Conservation (phyloP, 1,140 invertebrate species). For the Scaptodrosophila lebanonensis region DNA sequence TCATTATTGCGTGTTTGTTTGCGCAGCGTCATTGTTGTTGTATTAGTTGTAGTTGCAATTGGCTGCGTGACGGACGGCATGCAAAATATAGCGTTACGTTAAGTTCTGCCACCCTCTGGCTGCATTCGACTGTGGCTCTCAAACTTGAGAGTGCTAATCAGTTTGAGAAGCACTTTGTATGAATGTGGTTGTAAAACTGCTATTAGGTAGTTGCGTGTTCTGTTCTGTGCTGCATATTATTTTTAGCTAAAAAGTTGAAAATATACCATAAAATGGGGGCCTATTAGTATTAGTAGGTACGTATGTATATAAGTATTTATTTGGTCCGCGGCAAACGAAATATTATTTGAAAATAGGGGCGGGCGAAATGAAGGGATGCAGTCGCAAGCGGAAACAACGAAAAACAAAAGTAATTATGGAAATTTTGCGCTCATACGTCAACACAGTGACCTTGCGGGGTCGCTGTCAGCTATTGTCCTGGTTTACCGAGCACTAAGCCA, state of each 20-base stretch:
- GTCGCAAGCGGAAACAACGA: background rate
- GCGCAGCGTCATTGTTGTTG: too few relatives aligned
- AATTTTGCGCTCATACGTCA: slow-evolving; percentile 31
- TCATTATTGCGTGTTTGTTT: background rate
- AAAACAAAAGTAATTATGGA: slow-evolving; percentile 24
- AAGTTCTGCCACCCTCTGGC: too few relatives aligned
- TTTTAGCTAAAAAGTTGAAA: slow-evolving; percentile 13
- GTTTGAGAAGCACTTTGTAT: slow-evolving; percentile 12
- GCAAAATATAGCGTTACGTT: too few relatives aligned
- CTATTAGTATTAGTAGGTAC: background rate
- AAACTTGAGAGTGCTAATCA: too few relatives aligned
- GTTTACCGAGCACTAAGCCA: slow-evolving; percentile 5
- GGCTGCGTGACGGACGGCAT: too few relatives aligned
- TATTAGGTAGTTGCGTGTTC: slow-evolving; percentile 10
- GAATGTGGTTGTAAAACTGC: too few relatives aligned
- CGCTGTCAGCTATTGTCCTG: slow-evolving; percentile 39
- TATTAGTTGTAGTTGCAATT: too few relatives aligned
- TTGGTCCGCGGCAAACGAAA: too few relatives aligned
- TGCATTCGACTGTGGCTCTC: too few relatives aligned
- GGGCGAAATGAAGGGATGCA: background rate
- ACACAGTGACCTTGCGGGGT: slow-evolving; percentile 31
- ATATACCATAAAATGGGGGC: slow-evolving; percentile 10
- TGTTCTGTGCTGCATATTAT: slow-evolving; percentile 11
- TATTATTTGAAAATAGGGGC: background rate
- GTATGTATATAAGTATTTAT: too few relatives aligned